Base-by-base conservation (phyloP, 2,113 vertebrate species). In the Ovibos moschatus region DNA sequence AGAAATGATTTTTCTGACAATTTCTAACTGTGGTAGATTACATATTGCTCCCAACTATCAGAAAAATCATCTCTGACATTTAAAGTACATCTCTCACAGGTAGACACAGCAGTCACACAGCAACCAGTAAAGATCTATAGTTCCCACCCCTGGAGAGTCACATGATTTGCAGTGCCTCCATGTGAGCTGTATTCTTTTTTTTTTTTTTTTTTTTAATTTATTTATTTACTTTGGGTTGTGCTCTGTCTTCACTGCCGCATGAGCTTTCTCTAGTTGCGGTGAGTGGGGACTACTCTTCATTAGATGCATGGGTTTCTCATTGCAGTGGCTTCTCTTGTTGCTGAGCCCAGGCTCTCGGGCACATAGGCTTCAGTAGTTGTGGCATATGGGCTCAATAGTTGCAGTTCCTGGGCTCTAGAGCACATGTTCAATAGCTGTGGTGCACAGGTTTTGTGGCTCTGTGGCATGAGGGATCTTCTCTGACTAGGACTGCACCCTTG, bases 1-100 rank as follows among this genome's bases (percentile, higher is more conserved):
- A 97, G 93, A 97, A 97, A 97, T 93, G 51, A 97, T 95, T 98
- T 97, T 97, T 97, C 89, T 95, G 93, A 97, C 89, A 96, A 94
- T 87, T 87, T 93, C 93, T 95, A 97, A 95, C 95, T 53, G 74
- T 97, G 67, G 60, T 97, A 82, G 95, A 94, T 98, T 96, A 94
- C 11, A 89, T 53, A 90, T 95, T 94, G 67, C 92, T 95, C 83
- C 79, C 89, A 97, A 94, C 95, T 95, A 98, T 96, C 93, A 95
- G 82, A 89, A 97, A 97, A 97, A 97, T 94, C 86, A 94, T 97
- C 82, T 71, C 67, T 97, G 86, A 93, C 94, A 97, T 94, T 98
- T 97, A 96, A 97, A 86, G 55, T 87, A 28, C 78, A 78, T 93
- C 82, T 97, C 27, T 97, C 45, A 74, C 27, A 94, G 64, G 86